Percentiles rank a stretch among this genome's conserved stretches.
phyloP scores from a whole-genome alignment of 23 tunicate species.

The Trididemnum miniatum region DNA sequence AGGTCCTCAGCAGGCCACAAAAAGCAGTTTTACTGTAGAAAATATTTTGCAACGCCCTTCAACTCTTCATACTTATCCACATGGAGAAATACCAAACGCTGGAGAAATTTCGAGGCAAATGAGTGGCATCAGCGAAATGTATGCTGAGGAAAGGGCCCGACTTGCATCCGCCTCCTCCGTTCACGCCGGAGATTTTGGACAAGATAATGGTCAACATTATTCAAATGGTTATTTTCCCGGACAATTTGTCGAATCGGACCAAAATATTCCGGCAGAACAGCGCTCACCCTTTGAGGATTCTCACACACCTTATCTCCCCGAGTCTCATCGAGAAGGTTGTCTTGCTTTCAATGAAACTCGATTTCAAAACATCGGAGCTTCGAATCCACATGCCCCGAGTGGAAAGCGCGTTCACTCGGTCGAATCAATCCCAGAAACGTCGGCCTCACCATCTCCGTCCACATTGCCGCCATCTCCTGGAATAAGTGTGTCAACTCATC shows the following conservation, averaged over 20 bases:
- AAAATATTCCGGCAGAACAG: background rate
- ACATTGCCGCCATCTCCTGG: constrained; percentile 22
- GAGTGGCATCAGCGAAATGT: no score
- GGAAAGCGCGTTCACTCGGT: constrained; percentile 45
- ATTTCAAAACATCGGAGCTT: background rate
- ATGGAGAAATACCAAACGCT: background rate
- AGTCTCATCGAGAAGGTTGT: background rate
- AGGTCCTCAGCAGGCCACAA: constrained; percentile 13
- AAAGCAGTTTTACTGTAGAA: constrained; percentile 57
- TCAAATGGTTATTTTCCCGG: background rate
- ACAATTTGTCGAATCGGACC: background rate
- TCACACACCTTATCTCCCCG: background rate
- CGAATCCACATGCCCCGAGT: background rate
- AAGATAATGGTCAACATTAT: constrained; percentile 7
- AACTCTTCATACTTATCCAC: background rate
- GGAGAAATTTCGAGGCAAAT: background rate
- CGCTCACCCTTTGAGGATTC: background rate
- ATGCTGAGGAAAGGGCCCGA: background rate
- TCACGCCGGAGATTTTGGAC: constrained; percentile 12
- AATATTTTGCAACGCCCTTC: constrained; percentile 53
- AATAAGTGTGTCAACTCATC: background rate
- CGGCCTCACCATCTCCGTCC: constrained; percentile 52
- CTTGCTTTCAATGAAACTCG: background rate
- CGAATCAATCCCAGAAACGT: constrained; percentile 49
- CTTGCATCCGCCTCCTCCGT: background rate